Evolutionary conservation across 1,140 invertebrate genomes (phyloP).

Genomic region (Drosophila seguyi): DNA sequence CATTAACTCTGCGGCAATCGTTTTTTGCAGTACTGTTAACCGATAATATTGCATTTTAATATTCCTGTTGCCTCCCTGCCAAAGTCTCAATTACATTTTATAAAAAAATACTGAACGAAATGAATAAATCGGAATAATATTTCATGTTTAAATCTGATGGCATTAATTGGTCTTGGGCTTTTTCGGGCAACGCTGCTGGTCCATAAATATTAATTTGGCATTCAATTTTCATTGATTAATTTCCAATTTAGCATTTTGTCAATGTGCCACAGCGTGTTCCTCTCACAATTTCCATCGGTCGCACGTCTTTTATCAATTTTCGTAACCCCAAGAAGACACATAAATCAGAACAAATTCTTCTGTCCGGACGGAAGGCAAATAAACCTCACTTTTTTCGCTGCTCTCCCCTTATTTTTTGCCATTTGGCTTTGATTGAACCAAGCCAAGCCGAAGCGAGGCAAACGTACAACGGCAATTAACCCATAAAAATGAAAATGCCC

Average conservation of each 20-base stretch:
- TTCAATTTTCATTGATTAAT: conserved; percentile 66
- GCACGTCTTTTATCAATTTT: conserved; percentile 27
- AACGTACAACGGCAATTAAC: conserved; percentile 78
- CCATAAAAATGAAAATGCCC: conserved; percentile 79
- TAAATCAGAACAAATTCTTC: conserved; percentile 60
- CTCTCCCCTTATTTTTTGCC: conserved; percentile 53
- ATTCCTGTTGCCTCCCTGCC: conserved; percentile 1
- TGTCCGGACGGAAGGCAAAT: conserved; percentile 47
- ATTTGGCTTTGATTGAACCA: conserved; percentile 66
- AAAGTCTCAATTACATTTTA: conserved; percentile 27
- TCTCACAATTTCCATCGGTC: conserved; percentile 7
- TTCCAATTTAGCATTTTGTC: conserved; percentile 74
- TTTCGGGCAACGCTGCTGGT: conserved; percentile 39
- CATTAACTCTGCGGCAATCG: conserved; percentile 24
- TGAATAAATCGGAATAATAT: conserved; percentile 34
- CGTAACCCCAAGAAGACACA: conserved; percentile 47
- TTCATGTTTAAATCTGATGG: conserved; percentile 55
- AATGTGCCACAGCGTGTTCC: conserved; percentile 48
- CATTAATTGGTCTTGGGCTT: conserved; percentile 60
- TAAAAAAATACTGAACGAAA: conserved; percentile 12
- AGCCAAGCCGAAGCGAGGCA: conserved; percentile 26
- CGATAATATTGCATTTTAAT: conserved; percentile 23
- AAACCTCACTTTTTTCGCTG: conserved; percentile 36
- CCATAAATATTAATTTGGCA: conserved; percentile 76
- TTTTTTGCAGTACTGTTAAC: conserved; percentile 8